Evolutionary conservation across 2,888 invertebrate species (phyloP).

Genomic region (Morpho achilles): DNA sequence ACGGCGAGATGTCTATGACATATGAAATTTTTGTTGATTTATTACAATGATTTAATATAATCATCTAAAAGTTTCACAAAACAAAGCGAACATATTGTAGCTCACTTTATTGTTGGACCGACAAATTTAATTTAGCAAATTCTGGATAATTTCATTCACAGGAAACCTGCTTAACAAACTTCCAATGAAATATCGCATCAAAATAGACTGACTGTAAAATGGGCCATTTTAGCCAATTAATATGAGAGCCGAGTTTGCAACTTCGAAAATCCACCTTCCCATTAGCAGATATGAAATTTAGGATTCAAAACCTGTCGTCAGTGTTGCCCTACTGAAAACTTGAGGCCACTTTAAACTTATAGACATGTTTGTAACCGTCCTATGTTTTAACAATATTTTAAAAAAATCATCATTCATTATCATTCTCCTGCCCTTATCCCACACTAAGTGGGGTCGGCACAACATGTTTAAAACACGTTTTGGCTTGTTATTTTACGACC

Average conservation of each 20-base stretch:
- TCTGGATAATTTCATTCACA: slow-evolving; percentile 9
- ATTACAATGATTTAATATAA: too few species aligned
- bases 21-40: too few species aligned
- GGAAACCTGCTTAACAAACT: slow-evolving; percentile 8
- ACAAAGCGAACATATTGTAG: too few species aligned
- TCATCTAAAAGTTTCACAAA: too few species aligned
- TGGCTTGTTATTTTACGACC: too few species aligned
- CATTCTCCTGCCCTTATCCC: too few species aligned
- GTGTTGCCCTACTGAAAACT: slow-evolving; percentile 16
- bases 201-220: slow-evolving; percentile 12
- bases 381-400: too few species aligned
- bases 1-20: too few species aligned
- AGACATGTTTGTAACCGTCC: too few species aligned
- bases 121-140: slow-evolving; percentile 7
- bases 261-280: slow-evolving; percentile 1
- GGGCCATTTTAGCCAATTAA: slow-evolving; percentile 11
- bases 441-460: too few species aligned
- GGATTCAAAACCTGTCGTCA: slow-evolving; percentile 20
- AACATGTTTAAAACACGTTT: too few species aligned
- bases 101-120: not conserved
- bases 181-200: slow-evolving; percentile 9
- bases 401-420: too few species aligned
- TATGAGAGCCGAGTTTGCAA: slow-evolving; percentile 6
- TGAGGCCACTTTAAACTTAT: not conserved
- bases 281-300: slow-evolving; percentile 12